Percentiles rank a stretch among this genome's conserved stretches.
Evolutionary conservation across 2,113 vertebrate genomes (phyloP).

Genomic region (Cricetomys ansorgei): DNA sequence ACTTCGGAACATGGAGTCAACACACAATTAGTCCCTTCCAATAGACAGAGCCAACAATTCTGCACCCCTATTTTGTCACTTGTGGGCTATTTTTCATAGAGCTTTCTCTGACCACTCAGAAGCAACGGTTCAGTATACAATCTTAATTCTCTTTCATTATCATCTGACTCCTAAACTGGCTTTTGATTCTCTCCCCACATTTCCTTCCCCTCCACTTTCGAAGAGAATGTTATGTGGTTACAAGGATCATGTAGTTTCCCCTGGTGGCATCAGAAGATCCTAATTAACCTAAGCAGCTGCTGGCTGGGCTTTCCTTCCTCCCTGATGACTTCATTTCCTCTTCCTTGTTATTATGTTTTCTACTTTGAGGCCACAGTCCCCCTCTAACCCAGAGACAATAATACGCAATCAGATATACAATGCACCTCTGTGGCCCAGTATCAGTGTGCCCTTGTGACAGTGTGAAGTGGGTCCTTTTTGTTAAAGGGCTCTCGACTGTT

Average conservation of each 20-base stretch:
- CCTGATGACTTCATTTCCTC: background rate
- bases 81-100: background rate
- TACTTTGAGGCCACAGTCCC: background rate
- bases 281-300: background rate
- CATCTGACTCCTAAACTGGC: background rate
- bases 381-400: constrained; percentile 2
- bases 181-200: background rate
- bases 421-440: background rate
- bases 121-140: background rate
- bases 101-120: background rate
- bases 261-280: background rate
- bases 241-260: background rate
- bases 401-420: background rate
- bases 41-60: background rate
- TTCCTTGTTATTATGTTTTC: background rate
- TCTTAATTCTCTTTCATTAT: constrained; percentile 12
- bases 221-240: background rate
- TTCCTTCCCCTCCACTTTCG: background rate
- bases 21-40: background rate
- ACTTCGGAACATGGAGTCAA: background rate
- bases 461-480: background rate
- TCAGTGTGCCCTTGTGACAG: background rate
- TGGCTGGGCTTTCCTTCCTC: background rate
- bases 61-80: background rate
- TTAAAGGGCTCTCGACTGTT: background rate